phyloP scores from a whole-genome alignment of 1,140 invertebrate species.

The Drosophila parabipectinata region DNA sequence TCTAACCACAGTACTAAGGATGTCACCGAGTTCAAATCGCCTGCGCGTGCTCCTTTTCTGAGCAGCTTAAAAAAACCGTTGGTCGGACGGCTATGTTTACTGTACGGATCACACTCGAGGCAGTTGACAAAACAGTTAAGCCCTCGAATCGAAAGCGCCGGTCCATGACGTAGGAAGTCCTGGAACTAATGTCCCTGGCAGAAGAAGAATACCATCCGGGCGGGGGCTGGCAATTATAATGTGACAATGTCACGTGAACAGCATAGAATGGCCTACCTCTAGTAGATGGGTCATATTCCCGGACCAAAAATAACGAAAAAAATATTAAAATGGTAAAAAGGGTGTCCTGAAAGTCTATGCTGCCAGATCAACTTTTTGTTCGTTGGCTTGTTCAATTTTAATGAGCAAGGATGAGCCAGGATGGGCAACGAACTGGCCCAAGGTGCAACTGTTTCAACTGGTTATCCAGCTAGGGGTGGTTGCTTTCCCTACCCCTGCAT shows the following conservation, averaged over 20 bases:
- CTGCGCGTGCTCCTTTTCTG: constrained; percentile 57
- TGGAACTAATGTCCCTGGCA: neutral
- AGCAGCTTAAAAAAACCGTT: constrained; percentile 73
- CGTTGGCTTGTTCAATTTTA: constrained; percentile 79
- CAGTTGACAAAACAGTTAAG: constrained; percentile 70
- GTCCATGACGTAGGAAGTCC: constrained; percentile 28
- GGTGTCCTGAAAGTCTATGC: neutral
- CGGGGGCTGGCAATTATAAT: constrained; percentile 64
- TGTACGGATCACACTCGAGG: constrained; percentile 73
- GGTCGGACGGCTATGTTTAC: constrained; percentile 62
- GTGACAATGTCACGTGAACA: constrained; percentile 61
- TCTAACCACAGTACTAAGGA: constrained; percentile 29
- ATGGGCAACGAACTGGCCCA: constrained; percentile 49
- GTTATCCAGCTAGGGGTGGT: constrained; percentile 64
- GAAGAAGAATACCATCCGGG: neutral
- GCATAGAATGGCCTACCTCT: constrained; percentile 36
- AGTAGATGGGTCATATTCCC: neutral
- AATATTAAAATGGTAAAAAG: neutral
- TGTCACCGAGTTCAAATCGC: constrained; percentile 20
- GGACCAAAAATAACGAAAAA: neutral
- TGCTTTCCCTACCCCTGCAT: neutral
- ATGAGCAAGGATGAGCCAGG: constrained; percentile 52
- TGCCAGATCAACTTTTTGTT: constrained; percentile 41
- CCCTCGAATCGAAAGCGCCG: constrained; percentile 46
- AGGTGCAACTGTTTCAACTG: constrained; percentile 74